These are phyloP conservation scores for Pelusios castaneus DNA, from an alignment of 2,113 vertebrate genomes.

Conservation along the genomic window DNA sequence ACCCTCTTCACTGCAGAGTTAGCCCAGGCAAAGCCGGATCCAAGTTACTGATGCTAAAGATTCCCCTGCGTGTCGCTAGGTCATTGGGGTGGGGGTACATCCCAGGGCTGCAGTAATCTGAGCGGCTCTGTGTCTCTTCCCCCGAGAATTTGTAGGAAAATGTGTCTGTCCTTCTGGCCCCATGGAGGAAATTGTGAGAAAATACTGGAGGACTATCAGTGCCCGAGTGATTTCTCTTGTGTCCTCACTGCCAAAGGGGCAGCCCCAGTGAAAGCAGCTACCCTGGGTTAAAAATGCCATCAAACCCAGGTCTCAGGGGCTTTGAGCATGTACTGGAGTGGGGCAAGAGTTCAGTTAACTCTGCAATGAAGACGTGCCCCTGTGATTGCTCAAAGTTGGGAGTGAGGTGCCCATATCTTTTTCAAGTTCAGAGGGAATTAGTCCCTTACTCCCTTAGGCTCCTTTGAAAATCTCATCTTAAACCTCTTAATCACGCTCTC, in stretches of 20 bases:
- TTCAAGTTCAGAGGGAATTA: not conserved
- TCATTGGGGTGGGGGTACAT: too few species aligned
- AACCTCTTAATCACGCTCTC: not conserved
- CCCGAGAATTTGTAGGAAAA: not conserved
- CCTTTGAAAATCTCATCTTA: not conserved
- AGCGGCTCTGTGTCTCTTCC: not conserved
- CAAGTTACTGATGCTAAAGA: too few species aligned
- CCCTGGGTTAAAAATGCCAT: not conserved
- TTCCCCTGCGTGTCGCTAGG: too few species aligned
- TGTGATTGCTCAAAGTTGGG: not conserved
- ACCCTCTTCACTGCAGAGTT: too few species aligned
- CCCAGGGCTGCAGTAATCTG: accelerated
- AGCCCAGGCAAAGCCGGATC: not conserved
- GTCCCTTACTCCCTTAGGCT: not conserved
- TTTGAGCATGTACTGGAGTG: not conserved
- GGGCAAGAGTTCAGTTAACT: not conserved
- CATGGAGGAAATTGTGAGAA: too few species aligned
- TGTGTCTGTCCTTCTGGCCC: not conserved
- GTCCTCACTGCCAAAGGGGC: too few species aligned
- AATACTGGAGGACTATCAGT: too few species aligned
- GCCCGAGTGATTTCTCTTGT: too few species aligned
- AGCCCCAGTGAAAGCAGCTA: too few species aligned
- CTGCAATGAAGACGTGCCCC: not conserved
- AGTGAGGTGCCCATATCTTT: not conserved
- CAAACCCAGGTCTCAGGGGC: not conserved